Conservation (phyloP, 2,113 vertebrate species). For the human region GRCh38 chr13:45609501-45610000, state of each 20-base stretch:
- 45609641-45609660: not conserved
- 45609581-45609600: not conserved
- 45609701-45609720: not conserved
- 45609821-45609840: not conserved
- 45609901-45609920: too few species aligned
- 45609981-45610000: too few species aligned
- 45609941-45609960: too few species aligned
- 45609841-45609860: not conserved
- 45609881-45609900: too few species aligned
- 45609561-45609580: not conserved
- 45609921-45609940: too few species aligned
- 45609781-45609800: not conserved
- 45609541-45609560: not conserved
- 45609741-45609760: not conserved
- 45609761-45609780: not conserved
- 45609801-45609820: not conserved
- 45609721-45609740: not conserved
- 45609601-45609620: not conserved
- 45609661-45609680: not conserved
- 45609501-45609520: not conserved
- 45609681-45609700: not conserved
- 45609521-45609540: not conserved
- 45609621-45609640: not conserved
- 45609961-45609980: too few species aligned
- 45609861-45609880: too few species aligned